A percentile compares a stretch with the other conserved stretches of the same genome.
Conservation (phyloP, 2,888 invertebrate species). For the Trimorus sp. region DNA sequence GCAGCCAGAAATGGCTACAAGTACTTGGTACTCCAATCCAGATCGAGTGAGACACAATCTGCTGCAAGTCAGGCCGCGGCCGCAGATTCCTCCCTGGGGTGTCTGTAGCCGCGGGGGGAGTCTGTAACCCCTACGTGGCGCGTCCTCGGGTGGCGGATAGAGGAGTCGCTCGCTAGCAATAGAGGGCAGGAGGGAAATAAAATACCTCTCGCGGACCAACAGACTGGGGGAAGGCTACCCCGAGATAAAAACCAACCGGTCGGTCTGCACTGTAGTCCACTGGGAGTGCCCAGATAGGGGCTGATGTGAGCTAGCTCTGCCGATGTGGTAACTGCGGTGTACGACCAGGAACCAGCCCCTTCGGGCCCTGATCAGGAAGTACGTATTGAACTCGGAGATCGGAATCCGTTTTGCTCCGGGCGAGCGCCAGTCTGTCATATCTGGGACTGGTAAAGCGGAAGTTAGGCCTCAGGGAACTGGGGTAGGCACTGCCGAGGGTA, state of each 20-base stretch:
- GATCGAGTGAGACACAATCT: too few relatives aligned
- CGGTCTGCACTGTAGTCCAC: neutral
- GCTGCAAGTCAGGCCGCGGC: too few relatives aligned
- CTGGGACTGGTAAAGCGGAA: too few relatives aligned
- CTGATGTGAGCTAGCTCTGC: conserved; percentile 39
- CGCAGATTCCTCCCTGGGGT: too few relatives aligned
- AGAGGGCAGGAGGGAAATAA: conserved; percentile 25
- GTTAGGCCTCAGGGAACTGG: too few relatives aligned
- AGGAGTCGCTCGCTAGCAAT: conserved; percentile 23
- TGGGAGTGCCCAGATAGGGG: conserved; percentile 13
- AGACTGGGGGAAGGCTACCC: conserved; percentile 3
- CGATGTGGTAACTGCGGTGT: conserved; percentile 11
- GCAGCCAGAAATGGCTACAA: too few relatives aligned
- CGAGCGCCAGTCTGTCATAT: too few relatives aligned
- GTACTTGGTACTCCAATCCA: too few relatives aligned
- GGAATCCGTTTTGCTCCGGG: conserved; percentile 22
- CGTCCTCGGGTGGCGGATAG: conserved; percentile 18
- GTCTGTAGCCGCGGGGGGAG: conserved; percentile 15
- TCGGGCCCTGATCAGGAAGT: conserved; percentile 42
- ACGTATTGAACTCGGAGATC: conserved; percentile 26
- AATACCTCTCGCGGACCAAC: conserved; percentile 16
- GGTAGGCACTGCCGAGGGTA: too few relatives aligned
- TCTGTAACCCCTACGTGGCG: conserved; percentile 17
- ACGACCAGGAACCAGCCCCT: conserved; percentile 27
- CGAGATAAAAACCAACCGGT: conserved; percentile 5